phyloP scores from a whole-genome alignment of 1,140 invertebrate species.

The Choristoneura fumiferana region DNA sequence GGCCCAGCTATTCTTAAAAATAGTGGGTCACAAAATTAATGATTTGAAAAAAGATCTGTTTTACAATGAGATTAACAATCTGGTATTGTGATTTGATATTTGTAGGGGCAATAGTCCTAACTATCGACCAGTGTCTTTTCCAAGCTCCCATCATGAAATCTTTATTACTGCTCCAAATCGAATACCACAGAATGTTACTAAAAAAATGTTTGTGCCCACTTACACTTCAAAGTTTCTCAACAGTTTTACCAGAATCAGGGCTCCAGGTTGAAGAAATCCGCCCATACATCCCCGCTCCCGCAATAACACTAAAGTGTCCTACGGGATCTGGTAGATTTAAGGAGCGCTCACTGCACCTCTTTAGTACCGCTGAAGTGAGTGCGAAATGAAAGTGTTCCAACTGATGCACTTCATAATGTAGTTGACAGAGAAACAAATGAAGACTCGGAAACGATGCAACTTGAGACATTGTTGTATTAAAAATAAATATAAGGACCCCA shows the following conservation, averaged over 20 bases:
- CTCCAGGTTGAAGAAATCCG: constrained; percentile 1
- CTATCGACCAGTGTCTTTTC: no score
- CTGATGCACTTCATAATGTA: neutral
- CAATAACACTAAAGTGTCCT: constrained; percentile 40
- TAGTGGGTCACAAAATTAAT: no score
- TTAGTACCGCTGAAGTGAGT: neutral
- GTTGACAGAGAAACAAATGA: neutral
- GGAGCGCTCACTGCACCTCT: constrained; percentile 33
- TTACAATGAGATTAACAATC: no score
- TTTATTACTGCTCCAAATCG: neutral
- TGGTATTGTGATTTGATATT: no score
- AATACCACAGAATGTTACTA: neutral
- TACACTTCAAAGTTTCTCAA: no score
- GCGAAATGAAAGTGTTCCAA: neutral
- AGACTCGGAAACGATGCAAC: no score
- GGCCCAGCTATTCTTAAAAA: no score
- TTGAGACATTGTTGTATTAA: no score
- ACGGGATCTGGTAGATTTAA: constrained; percentile 44
- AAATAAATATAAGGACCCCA: no score
- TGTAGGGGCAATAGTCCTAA: no score
- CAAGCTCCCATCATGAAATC: no score
- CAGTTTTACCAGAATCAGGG: neutral
- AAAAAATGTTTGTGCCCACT: neutral
- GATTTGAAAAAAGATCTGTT: no score
- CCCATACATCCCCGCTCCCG: constrained; percentile 18